Conservation (phyloP, 2,113 vertebrate species). For the Dicaeum eximium region DNA sequence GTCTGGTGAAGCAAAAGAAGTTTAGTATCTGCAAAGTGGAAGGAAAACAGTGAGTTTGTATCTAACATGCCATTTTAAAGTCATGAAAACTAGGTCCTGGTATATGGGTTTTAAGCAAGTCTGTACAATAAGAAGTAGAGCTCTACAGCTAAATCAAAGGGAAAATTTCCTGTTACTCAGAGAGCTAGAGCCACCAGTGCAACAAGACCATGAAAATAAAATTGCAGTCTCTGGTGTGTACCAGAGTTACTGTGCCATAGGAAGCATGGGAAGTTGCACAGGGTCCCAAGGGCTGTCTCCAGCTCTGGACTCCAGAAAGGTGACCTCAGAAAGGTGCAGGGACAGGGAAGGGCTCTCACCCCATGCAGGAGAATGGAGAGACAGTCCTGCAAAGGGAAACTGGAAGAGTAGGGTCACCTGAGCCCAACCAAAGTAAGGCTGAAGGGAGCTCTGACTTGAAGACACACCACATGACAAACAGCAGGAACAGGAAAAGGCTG, state of each 20-base stretch:
- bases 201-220: not conserved
- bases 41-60: not conserved
- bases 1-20: not conserved
- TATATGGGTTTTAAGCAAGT: not conserved
- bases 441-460: not conserved
- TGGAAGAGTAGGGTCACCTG: not conserved
- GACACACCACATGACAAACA: not conserved
- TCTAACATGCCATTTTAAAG: rapidly evolving
- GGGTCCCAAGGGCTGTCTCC: not conserved
- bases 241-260: not conserved
- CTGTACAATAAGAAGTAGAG: not conserved
- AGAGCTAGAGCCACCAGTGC: not conserved
- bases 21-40: not conserved
- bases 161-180: not conserved
- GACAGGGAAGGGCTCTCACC: not conserved
- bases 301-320: not conserved
- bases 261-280: not conserved
- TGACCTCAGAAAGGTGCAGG: not conserved
- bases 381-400: not conserved
- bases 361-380: not conserved
- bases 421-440: not conserved
- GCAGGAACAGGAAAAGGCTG: not conserved
- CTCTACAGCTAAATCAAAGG: not conserved
- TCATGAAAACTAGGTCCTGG: not conserved
- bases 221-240: not conserved